Conservation (phyloP, 2,113 vertebrate species). For the Tor tambroides region DNA sequence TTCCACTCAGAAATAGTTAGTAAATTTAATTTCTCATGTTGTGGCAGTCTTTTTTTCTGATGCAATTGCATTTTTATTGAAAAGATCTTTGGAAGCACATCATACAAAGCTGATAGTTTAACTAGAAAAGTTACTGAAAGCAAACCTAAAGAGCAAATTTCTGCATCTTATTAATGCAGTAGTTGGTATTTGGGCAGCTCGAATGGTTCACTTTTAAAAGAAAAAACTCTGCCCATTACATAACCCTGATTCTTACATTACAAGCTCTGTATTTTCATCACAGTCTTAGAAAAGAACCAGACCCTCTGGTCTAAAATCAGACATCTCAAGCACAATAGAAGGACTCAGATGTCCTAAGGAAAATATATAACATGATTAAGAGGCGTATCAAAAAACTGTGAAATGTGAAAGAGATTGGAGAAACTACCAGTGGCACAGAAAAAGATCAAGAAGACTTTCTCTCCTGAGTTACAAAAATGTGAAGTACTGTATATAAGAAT, state of each 20-base stretch:
- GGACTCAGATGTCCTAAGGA: background rate
- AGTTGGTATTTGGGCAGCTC: background rate
- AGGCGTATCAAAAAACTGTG: background rate
- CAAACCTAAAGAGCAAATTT: background rate
- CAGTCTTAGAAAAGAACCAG: background rate
- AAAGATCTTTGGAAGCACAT: background rate
- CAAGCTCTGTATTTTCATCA: conserved; percentile 12
- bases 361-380: background rate
- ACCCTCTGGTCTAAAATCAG: no score
- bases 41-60: background rate
- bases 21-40: no score
- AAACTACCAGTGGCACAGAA: background rate
- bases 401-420: background rate
- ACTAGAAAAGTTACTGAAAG: background rate
- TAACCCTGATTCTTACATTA: conserved; percentile 30
- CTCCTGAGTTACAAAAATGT: background rate
- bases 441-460: background rate
- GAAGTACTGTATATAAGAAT: background rate
- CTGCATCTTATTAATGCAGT: background rate
- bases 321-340: background rate
- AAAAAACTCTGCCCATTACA: background rate
- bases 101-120: background rate
- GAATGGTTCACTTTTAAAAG: background rate
- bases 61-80: no score
- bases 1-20: no score